A percentile compares a stretch with the other conserved stretches of the same genome.
Evolutionary conservation across 1,140 invertebrate species (phyloP).

Genomic region (Cyclargus thomasi): DNA sequence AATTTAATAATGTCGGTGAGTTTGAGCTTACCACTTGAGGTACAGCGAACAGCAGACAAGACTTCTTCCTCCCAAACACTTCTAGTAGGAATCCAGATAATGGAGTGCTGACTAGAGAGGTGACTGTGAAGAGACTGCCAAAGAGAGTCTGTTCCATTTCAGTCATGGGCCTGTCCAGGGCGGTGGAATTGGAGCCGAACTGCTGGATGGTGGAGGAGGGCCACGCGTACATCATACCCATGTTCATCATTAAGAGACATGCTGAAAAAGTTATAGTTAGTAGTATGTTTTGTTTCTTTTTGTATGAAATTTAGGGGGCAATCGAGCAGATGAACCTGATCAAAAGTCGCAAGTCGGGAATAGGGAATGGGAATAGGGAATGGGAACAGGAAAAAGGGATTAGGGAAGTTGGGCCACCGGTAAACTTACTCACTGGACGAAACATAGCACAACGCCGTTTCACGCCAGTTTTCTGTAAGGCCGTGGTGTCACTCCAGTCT

Average conservation of each 20-base stretch:
- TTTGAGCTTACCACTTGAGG: conserved; percentile 26
- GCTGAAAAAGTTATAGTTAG: not conserved
- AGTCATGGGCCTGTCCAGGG: conserved; percentile 23
- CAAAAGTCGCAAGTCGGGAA: too few relatives aligned
- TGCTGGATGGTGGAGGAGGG: conserved; percentile 25
- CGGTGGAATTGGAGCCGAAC: conserved; percentile 25
- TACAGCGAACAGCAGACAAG: conserved; percentile 20
- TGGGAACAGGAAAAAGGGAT: too few relatives aligned
- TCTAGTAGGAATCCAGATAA: conserved; percentile 24
- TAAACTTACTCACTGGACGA: too few relatives aligned
- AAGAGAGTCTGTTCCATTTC: conserved; percentile 23
- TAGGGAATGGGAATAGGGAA: too few relatives aligned
- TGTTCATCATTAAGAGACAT: conserved; percentile 8
- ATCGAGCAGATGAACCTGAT: too few relatives aligned
- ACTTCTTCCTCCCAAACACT: conserved; percentile 23
- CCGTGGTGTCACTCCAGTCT: too few relatives aligned
- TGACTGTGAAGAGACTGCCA: conserved; percentile 23
- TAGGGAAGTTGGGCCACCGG: too few relatives aligned
- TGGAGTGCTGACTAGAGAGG: conserved; percentile 24
- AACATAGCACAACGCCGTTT: too few relatives aligned
- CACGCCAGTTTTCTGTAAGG: too few relatives aligned
- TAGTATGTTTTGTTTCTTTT: too few relatives aligned
- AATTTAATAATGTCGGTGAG: too few relatives aligned
- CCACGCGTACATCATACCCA: conserved; percentile 27
- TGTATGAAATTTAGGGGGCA: too few relatives aligned